phyloP scores from a whole-genome alignment of 1,140 invertebrate species.

The Macrocentrus cingulum region DNA sequence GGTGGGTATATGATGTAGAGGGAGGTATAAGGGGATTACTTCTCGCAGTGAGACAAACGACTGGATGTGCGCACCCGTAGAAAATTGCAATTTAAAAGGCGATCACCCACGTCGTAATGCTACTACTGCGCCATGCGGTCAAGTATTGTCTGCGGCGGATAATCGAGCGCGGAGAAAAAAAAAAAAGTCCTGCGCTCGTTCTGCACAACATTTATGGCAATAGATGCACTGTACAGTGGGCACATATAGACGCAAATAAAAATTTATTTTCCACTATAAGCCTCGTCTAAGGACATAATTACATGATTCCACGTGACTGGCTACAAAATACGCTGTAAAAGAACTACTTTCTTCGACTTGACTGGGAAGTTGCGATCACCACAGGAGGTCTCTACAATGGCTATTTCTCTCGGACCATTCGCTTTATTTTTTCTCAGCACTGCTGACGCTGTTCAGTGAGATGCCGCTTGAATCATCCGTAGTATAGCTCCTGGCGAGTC shows the following conservation, averaged over 20 bases:
- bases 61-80: constrained; percentile 32
- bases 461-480: not conserved
- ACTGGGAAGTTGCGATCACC: constrained; percentile 39
- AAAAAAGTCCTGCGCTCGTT: too few relatives aligned
- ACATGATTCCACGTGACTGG: constrained; percentile 17
- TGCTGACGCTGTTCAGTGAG: not conserved
- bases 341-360: constrained; percentile 19
- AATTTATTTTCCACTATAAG: too few relatives aligned
- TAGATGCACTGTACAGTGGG: too few relatives aligned
- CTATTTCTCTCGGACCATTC: constrained; percentile 38
- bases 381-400: constrained; percentile 47
- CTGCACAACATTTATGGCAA: too few relatives aligned
- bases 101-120: constrained; percentile 17
- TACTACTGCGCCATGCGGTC: too few relatives aligned
- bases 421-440: not conserved
- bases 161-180: too few relatives aligned
- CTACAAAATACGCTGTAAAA: constrained; percentile 11
- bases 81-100: constrained; percentile 44
- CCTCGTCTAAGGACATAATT: too few relatives aligned
- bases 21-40: not conserved
- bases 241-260: too few relatives aligned
- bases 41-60: not conserved
- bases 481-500: not conserved
- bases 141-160: too few relatives aligned
- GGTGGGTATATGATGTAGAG: not conserved